Evolutionary conservation across 2,113 vertebrate species (phyloP), one percentile per base, ranked within the genome.

Genomic region (Prochilodus magdalenae): DNA sequence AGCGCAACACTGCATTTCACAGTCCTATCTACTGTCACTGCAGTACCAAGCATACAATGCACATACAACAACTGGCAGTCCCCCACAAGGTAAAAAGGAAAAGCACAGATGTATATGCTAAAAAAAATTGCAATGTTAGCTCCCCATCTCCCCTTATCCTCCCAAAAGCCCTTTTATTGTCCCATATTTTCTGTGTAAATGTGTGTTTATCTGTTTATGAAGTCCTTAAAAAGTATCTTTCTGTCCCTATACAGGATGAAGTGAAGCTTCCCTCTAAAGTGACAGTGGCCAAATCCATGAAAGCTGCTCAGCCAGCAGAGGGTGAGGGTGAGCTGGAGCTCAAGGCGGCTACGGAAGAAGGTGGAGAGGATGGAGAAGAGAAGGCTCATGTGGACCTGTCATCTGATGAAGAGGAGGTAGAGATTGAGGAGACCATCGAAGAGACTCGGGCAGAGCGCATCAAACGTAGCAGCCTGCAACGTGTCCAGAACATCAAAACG

Each of bases 401-500:
- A 3, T 99, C 98, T 0, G 97, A 99, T 30, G 98, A 99, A 88
- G 98, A 99, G 85, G 97, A 95, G 18, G 91, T 97, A 77, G 97
- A 96, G 71, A 91, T 97, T 1, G 97, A 98, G 82, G 96, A 98
- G 80, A 90, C 93, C 77, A 94, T 97, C 0, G 96, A 97, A 86
- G 97, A 98, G 89, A 93, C 98, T 16, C 95, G 97, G 3, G 97
- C 97, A 1, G 96, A 98, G 77, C 95, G 96, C 77, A 97, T 99
- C 91, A 98, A 97, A 86, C 95, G 95, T 62, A 99, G 97, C 1
- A 97, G 98, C 82, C 93, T 98, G 91, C 95, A 96, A 75, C 96
- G 95, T 5, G 95, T 99, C 73, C 97, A 99, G 82, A 96, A 90
- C 93, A 95, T 99, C 85, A 99, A 98, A 93, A 99, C 97, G 16